These are phyloP conservation scores for Illadopsis cleaveri DNA, from an alignment of 2,113 vertebrate genomes.

Conservation along the genomic window DNA sequence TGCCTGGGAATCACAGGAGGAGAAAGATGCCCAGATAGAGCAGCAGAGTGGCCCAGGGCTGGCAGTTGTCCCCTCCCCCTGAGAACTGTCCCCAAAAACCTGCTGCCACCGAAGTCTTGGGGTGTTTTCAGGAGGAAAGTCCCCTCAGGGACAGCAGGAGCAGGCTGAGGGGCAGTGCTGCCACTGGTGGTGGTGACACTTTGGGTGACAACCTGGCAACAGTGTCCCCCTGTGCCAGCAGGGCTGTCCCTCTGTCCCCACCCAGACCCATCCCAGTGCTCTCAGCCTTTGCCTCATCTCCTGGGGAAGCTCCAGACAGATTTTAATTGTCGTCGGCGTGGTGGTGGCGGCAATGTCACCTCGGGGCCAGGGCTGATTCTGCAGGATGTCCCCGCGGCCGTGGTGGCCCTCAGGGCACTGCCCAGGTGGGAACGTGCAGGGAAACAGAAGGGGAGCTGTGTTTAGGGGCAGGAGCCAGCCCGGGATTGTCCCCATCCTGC, in stretches of 20 bases:
- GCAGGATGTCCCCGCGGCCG: fast-evolving
- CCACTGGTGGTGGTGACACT: background rate
- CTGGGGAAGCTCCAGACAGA: fast-evolving
- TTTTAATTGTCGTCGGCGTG: background rate
- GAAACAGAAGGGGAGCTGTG: too few relatives aligned
- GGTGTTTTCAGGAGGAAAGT: background rate
- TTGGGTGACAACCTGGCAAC: fast-evolving
- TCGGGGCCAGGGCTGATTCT: too few relatives aligned
- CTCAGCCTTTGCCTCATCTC: background rate
- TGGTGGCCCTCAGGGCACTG: fast-evolving
- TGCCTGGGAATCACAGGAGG: too few relatives aligned
- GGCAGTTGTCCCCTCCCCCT: fast-evolving
- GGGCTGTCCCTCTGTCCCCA: background rate
- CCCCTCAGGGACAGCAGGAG: fast-evolving
- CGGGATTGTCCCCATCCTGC: too few relatives aligned
- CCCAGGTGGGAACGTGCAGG: too few relatives aligned
- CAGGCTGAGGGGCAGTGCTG: fast-evolving
- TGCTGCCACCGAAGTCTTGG: background rate
- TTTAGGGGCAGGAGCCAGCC: too few relatives aligned
- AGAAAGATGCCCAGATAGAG: too few relatives aligned
- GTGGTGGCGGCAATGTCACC: background rate
- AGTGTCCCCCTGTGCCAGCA: fast-evolving
- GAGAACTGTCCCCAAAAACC: background rate
- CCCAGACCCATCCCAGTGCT: fast-evolving
- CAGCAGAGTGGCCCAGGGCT: background rate